A percentile compares a stretch with the other conserved stretches of the same genome.
Conservation (phyloP, 1,140 invertebrate genomes). For the Colletes latitarsis region DNA sequence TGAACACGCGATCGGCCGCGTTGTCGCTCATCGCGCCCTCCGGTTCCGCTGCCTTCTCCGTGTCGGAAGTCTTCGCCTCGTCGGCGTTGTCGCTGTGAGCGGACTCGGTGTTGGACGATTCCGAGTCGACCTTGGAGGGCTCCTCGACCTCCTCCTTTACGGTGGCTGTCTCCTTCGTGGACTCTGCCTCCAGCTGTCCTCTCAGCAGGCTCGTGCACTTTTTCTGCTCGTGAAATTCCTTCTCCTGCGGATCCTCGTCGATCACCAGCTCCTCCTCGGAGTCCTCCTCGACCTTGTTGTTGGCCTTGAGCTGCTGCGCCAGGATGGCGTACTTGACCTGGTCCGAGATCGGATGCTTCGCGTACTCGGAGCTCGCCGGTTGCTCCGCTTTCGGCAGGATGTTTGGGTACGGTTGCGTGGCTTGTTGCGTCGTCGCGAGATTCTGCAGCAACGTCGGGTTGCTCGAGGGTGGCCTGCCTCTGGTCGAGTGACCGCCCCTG, state of each 20-base stretch:
- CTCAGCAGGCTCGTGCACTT: conserved; percentile 73
- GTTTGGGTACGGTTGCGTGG: conserved; percentile 57
- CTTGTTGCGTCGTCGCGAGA: conserved; percentile 51
- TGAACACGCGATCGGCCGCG: conserved; percentile 29
- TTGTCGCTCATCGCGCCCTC: not conserved
- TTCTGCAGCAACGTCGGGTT: conserved; percentile 67
- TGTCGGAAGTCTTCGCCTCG: not conserved
- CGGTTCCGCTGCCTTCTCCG: not conserved
- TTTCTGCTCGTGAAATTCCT: conserved; percentile 64
- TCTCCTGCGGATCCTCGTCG: conserved; percentile 82
- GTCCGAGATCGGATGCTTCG: conserved; percentile 83
- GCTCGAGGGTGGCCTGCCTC: conserved; percentile 79
- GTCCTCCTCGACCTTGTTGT: conserved; percentile 79
- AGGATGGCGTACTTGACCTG: conserved; percentile 90
- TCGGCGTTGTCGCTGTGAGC: not conserved
- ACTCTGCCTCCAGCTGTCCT: conserved; percentile 71
- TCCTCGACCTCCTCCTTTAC: conserved; percentile 31
- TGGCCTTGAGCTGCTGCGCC: conserved; percentile 87
- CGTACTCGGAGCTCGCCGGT: conserved; percentile 50
- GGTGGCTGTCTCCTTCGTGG: conserved; percentile 1
- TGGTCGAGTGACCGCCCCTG: conserved; percentile 80
- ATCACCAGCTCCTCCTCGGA: conserved; percentile 88
- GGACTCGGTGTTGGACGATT: conserved; percentile 54
- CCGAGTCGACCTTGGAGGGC: conserved; percentile 27
- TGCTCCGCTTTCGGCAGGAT: conserved; percentile 61